Evolutionary conservation across 2,797 vertebrate genomes (phyloP).

Genomic region (Australoheros facetus): DNA sequence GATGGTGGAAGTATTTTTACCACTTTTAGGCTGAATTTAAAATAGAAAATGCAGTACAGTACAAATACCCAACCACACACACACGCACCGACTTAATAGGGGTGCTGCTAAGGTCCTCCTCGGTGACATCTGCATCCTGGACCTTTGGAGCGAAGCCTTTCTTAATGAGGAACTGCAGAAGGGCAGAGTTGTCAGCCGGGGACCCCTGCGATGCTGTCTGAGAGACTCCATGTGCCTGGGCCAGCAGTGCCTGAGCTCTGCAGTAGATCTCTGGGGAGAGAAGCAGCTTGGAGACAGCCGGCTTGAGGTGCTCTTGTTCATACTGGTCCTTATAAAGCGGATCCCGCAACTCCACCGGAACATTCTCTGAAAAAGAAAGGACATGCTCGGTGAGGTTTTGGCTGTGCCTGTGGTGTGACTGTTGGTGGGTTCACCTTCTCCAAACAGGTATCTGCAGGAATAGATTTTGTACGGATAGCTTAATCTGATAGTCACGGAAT

Average conservation of each 20-base stretch:
- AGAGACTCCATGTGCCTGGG: constrained; percentile 55
- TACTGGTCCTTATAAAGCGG: constrained; percentile 88
- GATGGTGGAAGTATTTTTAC: background rate
- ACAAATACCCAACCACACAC: background rate
- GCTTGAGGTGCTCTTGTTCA: constrained; percentile 87
- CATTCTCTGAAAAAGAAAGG: constrained; percentile 75
- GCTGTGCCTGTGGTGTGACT: too few species aligned
- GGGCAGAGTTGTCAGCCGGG: constrained; percentile 73
- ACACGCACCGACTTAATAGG: constrained; percentile 86
- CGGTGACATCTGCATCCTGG: constrained; percentile 78
- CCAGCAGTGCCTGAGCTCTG: constrained; percentile 79
- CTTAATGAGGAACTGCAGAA: constrained; percentile 84
- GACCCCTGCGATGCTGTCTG: constrained; percentile 46
- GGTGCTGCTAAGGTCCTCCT: constrained; percentile 81
- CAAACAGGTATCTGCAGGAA: too few species aligned
- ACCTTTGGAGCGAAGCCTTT: constrained; percentile 79
- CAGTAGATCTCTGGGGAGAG: constrained; percentile 88
- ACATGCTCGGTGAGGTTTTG: background rate
- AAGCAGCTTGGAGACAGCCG: constrained; percentile 83
- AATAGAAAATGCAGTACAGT: background rate
- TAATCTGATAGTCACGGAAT: too few species aligned
- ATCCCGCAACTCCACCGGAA: constrained; percentile 85
- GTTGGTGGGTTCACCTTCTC: too few species aligned
- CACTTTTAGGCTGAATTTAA: background rate
- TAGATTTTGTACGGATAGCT: too few species aligned